Evolutionary conservation across 2,113 vertebrate genomes (phyloP).

Genomic region (Vulpes ferrilata): DNA sequence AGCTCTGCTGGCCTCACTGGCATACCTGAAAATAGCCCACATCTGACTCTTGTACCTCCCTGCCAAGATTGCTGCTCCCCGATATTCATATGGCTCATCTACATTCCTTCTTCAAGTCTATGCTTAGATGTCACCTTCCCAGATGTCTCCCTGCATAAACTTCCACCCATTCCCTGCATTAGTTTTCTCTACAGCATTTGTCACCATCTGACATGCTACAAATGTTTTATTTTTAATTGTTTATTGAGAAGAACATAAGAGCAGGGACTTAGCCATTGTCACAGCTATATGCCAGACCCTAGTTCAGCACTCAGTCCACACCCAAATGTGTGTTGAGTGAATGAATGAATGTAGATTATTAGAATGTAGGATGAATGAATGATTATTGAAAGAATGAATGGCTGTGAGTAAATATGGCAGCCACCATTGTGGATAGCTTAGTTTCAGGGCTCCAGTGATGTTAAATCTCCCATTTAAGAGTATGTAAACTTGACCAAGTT

Average conservation of each 20-base stretch:
- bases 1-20: not conserved
- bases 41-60: not conserved
- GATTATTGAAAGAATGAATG: not conserved
- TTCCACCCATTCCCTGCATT: not conserved
- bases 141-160: not conserved
- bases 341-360: not conserved
- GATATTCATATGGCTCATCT: fast-evolving
- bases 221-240: not conserved
- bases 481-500: not conserved
- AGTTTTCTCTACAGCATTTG: not conserved
- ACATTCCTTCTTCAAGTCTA: not conserved
- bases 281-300: not conserved
- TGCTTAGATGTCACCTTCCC: not conserved
- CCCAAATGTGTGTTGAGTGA: not conserved
- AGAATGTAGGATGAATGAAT: not conserved
- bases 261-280: too few species aligned
- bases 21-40: not conserved
- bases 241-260: not conserved
- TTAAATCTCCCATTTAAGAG: not conserved
- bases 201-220: not conserved
- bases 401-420: not conserved
- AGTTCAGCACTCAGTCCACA: not conserved
- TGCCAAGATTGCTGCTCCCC: not conserved
- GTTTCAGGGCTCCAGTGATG: too few species aligned
- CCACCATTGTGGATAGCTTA: not conserved